Percentiles rank a stretch among this genome's conserved stretches.
Evolutionary conservation across 2,797 vertebrate species (phyloP).

Genomic region (Nyctibius grandis): DNA sequence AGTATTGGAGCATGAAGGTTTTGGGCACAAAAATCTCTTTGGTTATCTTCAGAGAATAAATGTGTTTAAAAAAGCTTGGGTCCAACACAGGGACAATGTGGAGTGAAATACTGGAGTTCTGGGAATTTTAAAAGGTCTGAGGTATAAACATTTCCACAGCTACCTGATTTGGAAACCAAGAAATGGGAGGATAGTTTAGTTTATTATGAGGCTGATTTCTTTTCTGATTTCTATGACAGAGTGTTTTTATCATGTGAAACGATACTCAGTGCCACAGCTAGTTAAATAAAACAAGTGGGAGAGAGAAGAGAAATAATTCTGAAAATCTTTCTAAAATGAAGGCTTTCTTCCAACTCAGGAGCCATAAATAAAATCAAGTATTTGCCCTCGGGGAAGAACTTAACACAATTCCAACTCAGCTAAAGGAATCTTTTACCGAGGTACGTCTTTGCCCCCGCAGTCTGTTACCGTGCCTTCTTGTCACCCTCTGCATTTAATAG

Average conservation of each 20-base stretch:
- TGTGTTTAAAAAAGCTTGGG: neutral
- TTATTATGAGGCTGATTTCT: neutral
- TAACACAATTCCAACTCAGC: neutral
- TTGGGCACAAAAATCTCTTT: neutral
- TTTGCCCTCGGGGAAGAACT: conserved; percentile 13
- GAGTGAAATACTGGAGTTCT: neutral
- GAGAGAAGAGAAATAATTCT: conserved; percentile 4
- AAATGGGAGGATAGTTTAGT: neutral
- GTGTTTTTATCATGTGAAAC: neutral
- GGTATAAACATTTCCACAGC: neutral
- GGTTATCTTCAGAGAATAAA: neutral
- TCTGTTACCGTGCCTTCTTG: neutral
- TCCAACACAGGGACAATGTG: neutral
- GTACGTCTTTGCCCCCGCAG: neutral
- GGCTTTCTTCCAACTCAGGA: neutral
- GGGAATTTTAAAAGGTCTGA: neutral
- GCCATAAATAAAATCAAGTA: conserved; percentile 46
- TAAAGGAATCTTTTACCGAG: neutral
- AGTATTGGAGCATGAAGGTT: neutral
- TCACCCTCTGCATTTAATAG: neutral
- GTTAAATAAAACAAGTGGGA: conserved; percentile 27
- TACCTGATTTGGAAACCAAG: conserved; percentile 9
- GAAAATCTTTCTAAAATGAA: conserved; percentile 15
- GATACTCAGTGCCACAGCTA: neutral
- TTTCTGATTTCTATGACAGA: neutral